Conservation (phyloP, 2,113 vertebrate genomes). For the Tenebrosternarchus preto region DNA sequence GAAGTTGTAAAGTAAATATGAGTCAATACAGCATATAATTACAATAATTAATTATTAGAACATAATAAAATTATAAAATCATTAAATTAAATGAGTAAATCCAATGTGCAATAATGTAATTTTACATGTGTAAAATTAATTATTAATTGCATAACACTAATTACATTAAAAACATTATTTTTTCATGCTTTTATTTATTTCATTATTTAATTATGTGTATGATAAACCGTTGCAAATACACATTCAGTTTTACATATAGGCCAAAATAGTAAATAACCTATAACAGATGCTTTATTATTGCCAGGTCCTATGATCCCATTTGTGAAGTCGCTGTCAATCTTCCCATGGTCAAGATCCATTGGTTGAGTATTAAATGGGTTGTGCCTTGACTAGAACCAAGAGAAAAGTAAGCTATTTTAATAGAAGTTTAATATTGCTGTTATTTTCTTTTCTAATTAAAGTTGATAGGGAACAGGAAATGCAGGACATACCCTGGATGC, state of each 20-base stretch:
- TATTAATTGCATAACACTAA: background rate
- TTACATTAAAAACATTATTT: no score
- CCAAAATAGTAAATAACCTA: conserved; percentile 68
- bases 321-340: conserved; percentile 53
- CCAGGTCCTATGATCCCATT: conserved; percentile 56
- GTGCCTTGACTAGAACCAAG: conserved; percentile 52
- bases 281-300: conserved; percentile 59
- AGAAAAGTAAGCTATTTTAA: background rate
- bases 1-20: conserved; percentile 8
- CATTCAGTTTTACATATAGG: background rate
- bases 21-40: conserved; percentile 1
- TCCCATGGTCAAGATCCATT: conserved; percentile 65
- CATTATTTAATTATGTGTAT: no score
- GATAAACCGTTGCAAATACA: no score
- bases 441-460: background rate
- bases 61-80: background rate
- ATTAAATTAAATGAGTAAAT: background rate
- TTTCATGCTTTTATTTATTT: no score
- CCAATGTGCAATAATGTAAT: no score
- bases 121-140: no score
- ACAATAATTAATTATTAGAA: background rate
- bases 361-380: conserved; percentile 87
- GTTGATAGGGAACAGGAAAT: background rate
- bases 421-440: background rate
- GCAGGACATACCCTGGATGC: conserved; percentile 64